Base-by-base conservation (phyloP, 1,140 invertebrate species). In the Drosophila suzukii region DNA sequence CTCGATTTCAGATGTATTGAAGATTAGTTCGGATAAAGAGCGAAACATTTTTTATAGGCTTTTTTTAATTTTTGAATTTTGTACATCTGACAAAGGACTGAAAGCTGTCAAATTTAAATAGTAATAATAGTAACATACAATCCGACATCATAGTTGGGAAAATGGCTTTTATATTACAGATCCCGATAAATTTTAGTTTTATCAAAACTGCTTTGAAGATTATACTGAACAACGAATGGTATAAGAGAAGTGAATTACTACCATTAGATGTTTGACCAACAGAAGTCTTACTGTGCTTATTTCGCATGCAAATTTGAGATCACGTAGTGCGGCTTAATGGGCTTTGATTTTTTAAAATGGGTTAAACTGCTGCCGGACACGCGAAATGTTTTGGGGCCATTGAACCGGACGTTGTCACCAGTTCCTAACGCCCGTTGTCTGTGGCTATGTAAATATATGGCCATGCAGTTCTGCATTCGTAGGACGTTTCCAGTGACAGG, bases 341-440 rank as follows among this genome's bases (percentile, higher is more conserved):
- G n/a, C 11, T 36, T 61, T 61, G 32, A 38, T 55, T 43, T 58
- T 68, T 70, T 70, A 41, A 71, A 68, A 59, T 76, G 30, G 71
- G 36, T 47, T 43, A 73, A 83, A 89, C 34, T 83, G 56, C 60
- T 49, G 24, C 32, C 41, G 59, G 72, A 49, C 83, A 88, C 68
- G 83, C 84, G 54, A 79, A 56, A 70, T 44, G 58, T 36, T 70
- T 41, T 53, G 36, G 32, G 84, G 68, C 27, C 80, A 58, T 71
- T 89, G 83, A 89, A 88, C 83, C 54, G 53, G 32, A 34, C 41
- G 30, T 41, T 53, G 61, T 66, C 43, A 44, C 49, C 65, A 32
- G 13, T 13, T 34, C n/a, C 32, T 34, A 65, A 65, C 12, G 24
- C 30, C 20, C n/a, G 12, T 34, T 62, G 49, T 62, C 49, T 20